Conservation (phyloP, 1,140 invertebrate species). For the Euwallacea fornicatus region DNA sequence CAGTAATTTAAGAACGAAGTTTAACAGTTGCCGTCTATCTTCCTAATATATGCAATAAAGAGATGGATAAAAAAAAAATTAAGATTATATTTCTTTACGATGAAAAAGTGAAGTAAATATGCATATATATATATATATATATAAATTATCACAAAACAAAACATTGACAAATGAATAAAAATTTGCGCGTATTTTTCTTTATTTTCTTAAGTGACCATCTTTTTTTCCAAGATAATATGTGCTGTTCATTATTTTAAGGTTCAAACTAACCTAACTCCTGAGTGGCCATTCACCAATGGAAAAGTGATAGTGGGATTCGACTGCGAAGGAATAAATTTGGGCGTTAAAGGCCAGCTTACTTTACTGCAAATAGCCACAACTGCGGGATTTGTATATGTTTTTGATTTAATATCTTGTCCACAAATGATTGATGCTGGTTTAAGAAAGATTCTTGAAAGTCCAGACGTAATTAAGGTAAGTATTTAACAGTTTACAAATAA, state of each 20-base stretch:
- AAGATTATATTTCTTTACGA: too few relatives aligned
- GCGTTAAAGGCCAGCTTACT: conserved; percentile 80
- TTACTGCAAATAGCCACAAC: conserved; percentile 83
- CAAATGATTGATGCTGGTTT: conserved; percentile 79
- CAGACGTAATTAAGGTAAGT: conserved; percentile 78
- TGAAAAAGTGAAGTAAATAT: too few relatives aligned
- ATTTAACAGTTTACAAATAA: neutral
- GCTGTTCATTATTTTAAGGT: neutral
- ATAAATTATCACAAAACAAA: neutral
- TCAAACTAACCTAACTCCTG: neutral
- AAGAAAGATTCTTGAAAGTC: conserved; percentile 77
- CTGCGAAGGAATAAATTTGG: conserved; percentile 90
- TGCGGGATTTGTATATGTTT: conserved; percentile 78
- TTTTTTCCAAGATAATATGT: too few relatives aligned
- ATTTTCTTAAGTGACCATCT: too few relatives aligned
- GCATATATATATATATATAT: neutral
- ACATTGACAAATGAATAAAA: neutral
- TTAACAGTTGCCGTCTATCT: too few relatives aligned
- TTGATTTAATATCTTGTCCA: conserved; percentile 87
- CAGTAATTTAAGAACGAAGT: neutral
- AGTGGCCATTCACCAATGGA: conserved; percentile 53
- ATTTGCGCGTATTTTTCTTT: too few relatives aligned
- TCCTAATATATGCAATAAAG: too few relatives aligned
- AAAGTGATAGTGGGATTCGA: conserved; percentile 76
- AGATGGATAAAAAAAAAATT: too few relatives aligned